Evolutionary conservation across 2,888 invertebrate species (phyloP).

Genomic region (Netelia melanura): DNA sequence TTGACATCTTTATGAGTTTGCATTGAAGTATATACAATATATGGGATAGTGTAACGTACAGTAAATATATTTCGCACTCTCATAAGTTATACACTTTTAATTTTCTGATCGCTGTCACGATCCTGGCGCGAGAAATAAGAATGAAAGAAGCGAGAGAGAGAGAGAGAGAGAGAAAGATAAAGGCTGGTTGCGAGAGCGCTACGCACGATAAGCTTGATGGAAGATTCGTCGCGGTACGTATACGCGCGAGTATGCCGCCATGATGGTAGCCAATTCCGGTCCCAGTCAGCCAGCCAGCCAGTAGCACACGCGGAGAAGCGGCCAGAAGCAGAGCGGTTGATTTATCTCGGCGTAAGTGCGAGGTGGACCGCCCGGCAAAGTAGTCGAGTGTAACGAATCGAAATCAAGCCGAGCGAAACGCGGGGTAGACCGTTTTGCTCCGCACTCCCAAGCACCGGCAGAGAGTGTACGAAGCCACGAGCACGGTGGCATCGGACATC

Average conservation of each 20-base stretch:
- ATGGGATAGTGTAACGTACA: not conserved
- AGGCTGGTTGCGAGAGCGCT: conserved; percentile 20
- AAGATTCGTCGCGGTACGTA: conserved; percentile 67
- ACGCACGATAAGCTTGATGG: conserved; percentile 68
- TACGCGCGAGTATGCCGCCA: conserved; percentile 41
- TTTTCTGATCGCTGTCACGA: conserved; percentile 62
- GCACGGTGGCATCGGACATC: conserved; percentile 42
- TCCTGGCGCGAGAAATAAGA: conserved; percentile 45
- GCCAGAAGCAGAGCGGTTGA: conserved; percentile 60
- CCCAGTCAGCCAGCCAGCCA: conserved; percentile 25
- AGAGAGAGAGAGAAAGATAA: not conserved
- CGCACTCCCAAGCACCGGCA: conserved; percentile 15
- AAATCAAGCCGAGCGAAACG: conserved; percentile 66
- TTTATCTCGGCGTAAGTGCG: conserved; percentile 70
- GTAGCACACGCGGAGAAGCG: conserved; percentile 49
- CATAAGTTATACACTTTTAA: conserved; percentile 64
- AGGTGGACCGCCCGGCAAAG: conserved; percentile 66
- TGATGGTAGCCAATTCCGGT: conserved; percentile 37
- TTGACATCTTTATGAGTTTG: conserved; percentile 42
- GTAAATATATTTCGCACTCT: conserved; percentile 7
- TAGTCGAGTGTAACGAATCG: conserved; percentile 69
- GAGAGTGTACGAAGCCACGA: conserved; percentile 2
- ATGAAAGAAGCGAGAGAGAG: conserved; percentile 11
- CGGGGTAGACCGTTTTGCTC: conserved; percentile 42
- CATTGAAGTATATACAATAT: conserved; percentile 35